phyloP scores from a whole-genome alignment of 2,113 vertebrate genomes.

The Cyprinodon brontotheroides region DNA sequence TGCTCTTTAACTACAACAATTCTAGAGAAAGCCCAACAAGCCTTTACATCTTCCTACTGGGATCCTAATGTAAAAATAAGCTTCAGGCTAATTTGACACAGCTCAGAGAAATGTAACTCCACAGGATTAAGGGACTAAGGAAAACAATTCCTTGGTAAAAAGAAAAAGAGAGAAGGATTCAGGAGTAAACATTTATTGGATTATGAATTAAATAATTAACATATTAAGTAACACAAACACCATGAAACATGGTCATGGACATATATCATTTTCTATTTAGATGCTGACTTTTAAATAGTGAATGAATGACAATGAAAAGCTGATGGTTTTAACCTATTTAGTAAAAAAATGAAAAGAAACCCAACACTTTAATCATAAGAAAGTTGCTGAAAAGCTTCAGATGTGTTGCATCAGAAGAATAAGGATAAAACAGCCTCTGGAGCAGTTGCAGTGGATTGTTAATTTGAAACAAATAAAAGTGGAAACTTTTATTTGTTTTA shows the following conservation, averaged over 20 bases:
- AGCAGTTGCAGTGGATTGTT: background rate
- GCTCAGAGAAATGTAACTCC: constrained; percentile 35
- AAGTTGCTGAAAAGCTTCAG: background rate
- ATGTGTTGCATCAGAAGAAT: background rate
- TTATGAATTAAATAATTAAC: background rate
- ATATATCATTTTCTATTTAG: no score
- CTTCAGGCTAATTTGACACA: constrained; percentile 44
- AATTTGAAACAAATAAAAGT: background rate
- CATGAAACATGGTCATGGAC: no score
- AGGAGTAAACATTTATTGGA: background rate
- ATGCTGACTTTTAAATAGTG: background rate
- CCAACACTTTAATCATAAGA: background rate
- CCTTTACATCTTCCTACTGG: constrained; percentile 48
- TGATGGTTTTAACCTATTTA: no score
- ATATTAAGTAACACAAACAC: background rate
- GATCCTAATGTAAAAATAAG: constrained; percentile 51
- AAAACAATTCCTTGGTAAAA: background rate
- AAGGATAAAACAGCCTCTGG: no score
- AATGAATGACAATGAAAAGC: background rate
- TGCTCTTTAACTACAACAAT: constrained; percentile 66
- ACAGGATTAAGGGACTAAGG: constrained; percentile 21
- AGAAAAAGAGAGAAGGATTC: background rate
- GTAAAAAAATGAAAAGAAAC: background rate
- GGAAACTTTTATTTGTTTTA: background rate
- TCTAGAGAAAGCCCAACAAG: constrained; percentile 27